Evolutionary conservation across 2,797 vertebrate species (phyloP), one percentile per base, ranked within the genome.

Genomic region (Acomys russatus): DNA sequence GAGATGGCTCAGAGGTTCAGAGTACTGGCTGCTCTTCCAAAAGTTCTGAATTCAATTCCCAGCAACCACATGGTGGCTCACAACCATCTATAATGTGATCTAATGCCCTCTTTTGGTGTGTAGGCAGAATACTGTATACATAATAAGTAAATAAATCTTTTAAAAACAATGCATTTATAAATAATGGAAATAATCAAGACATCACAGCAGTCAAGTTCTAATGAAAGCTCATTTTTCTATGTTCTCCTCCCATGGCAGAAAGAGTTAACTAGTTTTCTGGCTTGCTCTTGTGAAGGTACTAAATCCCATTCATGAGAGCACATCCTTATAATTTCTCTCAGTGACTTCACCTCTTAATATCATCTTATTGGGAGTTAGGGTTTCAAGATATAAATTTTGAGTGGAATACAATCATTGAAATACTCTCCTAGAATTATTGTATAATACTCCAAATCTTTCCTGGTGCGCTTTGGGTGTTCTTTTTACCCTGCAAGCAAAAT

Each of bases 371-470:
- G 33, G 14, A 17, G 28, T 51, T 38, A 25, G 61, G 33, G 38
- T 68, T 76, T 92, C 25, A 84, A 20, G 10, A 8, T 76, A 76
- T 54, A 38, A 54, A 63, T 89, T 51, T 83, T n/a, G 38, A 6
- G 10, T 49, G 17, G 22, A 22, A 64, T 28, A 28, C 25, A 79
- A 35, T 35, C 33, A 77, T 66, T 68, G 61, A 30, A 7, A 89
- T 66, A 51, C 12, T 38, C 87, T 76, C 12, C 56, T 92, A 22
- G 64, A n/a, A 61, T 79, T 49, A 44, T 76, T 90, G 83, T 76
- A 73, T 35, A 85, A 88, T 90, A 77, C n/a, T 59, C 51, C 87
- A 74, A 11, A 9, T 92, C 33, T 88, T 92, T 85, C 74, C 71
- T 4, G 79, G 28, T 73, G 11, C 17, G 56, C 38, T 73, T 95